phyloP scores from a whole-genome alignment of 1,140 invertebrate species.

The Lordiphosa clarofinis region DNA sequence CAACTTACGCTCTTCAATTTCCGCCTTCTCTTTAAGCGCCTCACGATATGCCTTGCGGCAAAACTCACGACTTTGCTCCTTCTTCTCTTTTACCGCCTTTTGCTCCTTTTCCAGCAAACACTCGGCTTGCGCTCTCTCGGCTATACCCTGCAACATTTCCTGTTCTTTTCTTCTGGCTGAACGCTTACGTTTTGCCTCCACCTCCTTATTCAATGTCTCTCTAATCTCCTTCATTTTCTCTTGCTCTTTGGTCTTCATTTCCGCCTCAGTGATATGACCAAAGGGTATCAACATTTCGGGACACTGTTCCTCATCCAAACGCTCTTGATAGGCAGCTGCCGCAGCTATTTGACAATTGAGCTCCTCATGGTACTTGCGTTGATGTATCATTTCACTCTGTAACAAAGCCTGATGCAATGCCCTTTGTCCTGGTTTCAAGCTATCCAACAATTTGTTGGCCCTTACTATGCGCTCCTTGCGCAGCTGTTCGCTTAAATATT shows the following conservation, averaged over 20 bases:
- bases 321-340: conserved; percentile 26
- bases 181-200: conserved; percentile 9
- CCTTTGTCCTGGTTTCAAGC: conserved; percentile 45
- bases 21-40: conserved; percentile 33
- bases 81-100: conserved; percentile 12
- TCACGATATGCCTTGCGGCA: conserved; percentile 38
- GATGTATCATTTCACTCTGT: conserved; percentile 37
- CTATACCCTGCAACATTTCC: conserved; percentile 13
- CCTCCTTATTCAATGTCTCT: background rate
- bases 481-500: conserved; percentile 10
- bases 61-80: conserved; percentile 27
- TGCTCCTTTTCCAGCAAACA: conserved; percentile 39
- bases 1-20: conserved; percentile 39
- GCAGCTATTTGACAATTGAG: conserved; percentile 40
- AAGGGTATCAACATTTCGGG: conserved; percentile 40
- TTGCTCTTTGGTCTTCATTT: conserved; percentile 20
- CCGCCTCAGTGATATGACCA: conserved; percentile 22
- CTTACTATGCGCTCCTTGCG: conserved; percentile 55
- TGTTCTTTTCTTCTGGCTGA: conserved; percentile 14
- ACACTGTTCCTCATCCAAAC: conserved; percentile 36
- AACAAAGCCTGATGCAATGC: conserved; percentile 35
- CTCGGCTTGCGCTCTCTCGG: conserved; percentile 39
- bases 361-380: conserved; percentile 27
- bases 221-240: background rate
- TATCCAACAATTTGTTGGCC: conserved; percentile 35